phyloP scores from a whole-genome alignment of 64 coral and sea anemone species.

The Cladopsammia gracilis region DNA sequence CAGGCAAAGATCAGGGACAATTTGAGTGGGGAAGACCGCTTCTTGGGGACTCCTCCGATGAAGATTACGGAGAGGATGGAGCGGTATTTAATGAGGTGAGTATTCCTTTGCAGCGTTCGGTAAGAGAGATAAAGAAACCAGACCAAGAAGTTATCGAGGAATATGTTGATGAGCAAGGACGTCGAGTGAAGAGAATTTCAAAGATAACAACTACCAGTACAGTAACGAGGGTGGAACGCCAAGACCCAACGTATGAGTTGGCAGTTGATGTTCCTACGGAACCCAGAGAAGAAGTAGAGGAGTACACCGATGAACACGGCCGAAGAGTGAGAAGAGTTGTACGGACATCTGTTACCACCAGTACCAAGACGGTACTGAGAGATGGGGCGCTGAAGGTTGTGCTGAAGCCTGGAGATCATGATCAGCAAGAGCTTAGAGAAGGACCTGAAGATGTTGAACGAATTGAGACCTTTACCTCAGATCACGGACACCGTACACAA shows the following conservation, averaged over 20 bases:
- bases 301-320: constrained; percentile 90
- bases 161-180: constrained; percentile 82
- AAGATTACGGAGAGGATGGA: background rate
- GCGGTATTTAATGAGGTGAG: background rate
- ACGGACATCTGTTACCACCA: constrained; percentile 52
- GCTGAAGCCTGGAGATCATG: background rate
- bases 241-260: background rate
- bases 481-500: background rate
- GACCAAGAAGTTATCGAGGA: constrained; percentile 69
- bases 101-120: constrained; percentile 25
- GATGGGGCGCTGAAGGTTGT: constrained; percentile 44
- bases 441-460: background rate
- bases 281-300: constrained; percentile 74
- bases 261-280: constrained; percentile 68
- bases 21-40: constrained; percentile 45
- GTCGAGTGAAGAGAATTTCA: constrained; percentile 66
- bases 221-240: constrained; percentile 15
- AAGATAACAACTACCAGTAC: constrained; percentile 72
- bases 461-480: constrained; percentile 1
- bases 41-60: constrained; percentile 2
- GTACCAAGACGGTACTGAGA: background rate
- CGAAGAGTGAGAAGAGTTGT: constrained; percentile 81
- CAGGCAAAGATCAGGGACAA: background rate
- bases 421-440: constrained; percentile 7
- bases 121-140: constrained; percentile 1